These are phyloP conservation scores for Dissostichus mawsoni DNA, from an alignment of 2,113 vertebrate genomes.

Conservation along the genomic window DNA sequence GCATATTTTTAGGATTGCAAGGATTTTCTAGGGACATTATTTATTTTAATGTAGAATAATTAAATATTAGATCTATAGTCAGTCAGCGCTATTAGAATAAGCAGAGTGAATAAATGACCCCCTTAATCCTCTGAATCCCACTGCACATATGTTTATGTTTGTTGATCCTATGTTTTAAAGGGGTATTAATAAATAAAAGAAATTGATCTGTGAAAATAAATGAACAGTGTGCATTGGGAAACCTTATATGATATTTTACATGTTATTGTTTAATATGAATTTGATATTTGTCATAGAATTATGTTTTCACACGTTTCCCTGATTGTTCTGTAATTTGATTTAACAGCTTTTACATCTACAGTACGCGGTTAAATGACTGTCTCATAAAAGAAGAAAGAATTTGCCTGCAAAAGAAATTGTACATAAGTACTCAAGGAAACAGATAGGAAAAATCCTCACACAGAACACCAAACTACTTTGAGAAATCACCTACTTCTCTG, in stretches of 20 bases:
- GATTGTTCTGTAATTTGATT: constrained; percentile 3
- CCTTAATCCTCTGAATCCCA: constrained; percentile 33
- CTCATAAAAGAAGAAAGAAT: background rate
- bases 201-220: background rate
- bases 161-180: background rate
- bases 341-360: background rate
- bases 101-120: constrained; percentile 4
- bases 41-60: constrained; percentile 45
- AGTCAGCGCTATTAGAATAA: constrained; percentile 35
- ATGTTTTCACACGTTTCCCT: background rate
- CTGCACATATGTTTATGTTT: constrained; percentile 31
- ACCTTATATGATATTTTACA: background rate
- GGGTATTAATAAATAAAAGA: background rate
- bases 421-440: constrained; percentile 19
- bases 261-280: background rate
- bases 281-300: background rate
- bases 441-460: constrained; percentile 17
- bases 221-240: background rate
- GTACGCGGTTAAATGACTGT: background rate
- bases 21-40: background rate
- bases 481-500: constrained; percentile 25
- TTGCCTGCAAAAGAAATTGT: constrained; percentile 29
- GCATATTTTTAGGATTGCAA: background rate
- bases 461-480: constrained; percentile 24
- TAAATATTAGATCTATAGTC: constrained; percentile 25